Evolutionary conservation across 1,140 invertebrate species (phyloP).

Genomic region (Nymphalis io): DNA sequence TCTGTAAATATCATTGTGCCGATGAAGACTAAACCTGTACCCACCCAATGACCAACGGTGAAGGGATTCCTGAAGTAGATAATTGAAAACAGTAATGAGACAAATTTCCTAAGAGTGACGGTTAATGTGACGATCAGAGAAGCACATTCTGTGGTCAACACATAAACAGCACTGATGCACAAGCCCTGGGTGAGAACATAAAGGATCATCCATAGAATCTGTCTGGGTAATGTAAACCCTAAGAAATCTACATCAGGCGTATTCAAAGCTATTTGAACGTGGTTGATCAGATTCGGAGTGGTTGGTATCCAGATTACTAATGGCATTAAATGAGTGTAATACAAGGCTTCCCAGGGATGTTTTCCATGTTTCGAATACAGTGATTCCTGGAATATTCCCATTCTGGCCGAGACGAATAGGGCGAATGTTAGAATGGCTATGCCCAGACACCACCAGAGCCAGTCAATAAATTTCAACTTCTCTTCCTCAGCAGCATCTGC

Average conservation of each 20-base stretch:
- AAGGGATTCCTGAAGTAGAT: conserved; percentile 97
- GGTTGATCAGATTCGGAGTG: conserved; percentile 87
- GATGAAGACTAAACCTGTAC: conserved; percentile 93
- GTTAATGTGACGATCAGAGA: conserved; percentile 97
- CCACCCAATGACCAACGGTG: conserved; percentile 95
- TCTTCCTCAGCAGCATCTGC: conserved; percentile 72
- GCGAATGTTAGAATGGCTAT: conserved; percentile 93
- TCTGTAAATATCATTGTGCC: conserved; percentile 97
- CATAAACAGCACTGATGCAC: conserved; percentile 97
- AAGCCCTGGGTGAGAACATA: conserved; percentile 97
- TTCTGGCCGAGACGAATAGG: conserved; percentile 94
- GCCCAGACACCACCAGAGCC: conserved; percentile 92
- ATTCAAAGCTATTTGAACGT: conserved; percentile 83
- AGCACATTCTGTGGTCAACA: conserved; percentile 95
- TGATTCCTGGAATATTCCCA: conserved; percentile 98
- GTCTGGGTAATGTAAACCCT: conserved; percentile 84
- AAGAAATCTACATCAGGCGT: conserved; percentile 81
- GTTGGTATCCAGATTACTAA: conserved; percentile 92
- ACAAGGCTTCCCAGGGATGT: conserved; percentile 96
- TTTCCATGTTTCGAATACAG: conserved; percentile 94
- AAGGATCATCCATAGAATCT: conserved; percentile 90
- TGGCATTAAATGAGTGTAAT: conserved; percentile 95
- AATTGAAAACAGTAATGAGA: conserved; percentile 97
- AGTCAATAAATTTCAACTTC: conserved; percentile 80
- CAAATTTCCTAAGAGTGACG: conserved; percentile 97